Conservation (phyloP, 2,113 vertebrate species). For the Microtus pennsylvanicus region DNA sequence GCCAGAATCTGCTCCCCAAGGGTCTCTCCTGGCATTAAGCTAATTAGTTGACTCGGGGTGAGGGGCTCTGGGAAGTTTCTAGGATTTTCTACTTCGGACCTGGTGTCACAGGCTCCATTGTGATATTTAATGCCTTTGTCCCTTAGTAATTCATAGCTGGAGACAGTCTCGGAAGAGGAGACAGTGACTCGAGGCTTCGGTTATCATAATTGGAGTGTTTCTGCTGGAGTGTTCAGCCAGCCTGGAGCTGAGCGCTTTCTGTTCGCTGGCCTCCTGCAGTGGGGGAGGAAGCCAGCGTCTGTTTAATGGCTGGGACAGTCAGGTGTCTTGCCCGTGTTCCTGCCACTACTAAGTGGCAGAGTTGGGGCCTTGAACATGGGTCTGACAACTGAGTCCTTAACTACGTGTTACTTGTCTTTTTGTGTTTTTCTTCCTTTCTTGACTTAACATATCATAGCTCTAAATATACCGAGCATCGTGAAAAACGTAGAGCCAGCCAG, state of each 20-base stretch:
- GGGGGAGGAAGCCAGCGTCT: background rate
- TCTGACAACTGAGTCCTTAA: background rate
- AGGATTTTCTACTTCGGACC: background rate
- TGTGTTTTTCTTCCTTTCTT: background rate
- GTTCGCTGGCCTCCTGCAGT: background rate
- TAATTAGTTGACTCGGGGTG: background rate
- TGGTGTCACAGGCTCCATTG: background rate
- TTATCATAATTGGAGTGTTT: background rate
- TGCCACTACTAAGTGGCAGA: background rate
- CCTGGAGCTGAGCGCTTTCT: background rate
- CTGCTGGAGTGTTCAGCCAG: background rate
- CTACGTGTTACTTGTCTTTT: background rate
- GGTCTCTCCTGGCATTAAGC: background rate
- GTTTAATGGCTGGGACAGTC: fast-evolving
- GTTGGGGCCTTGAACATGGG: background rate
- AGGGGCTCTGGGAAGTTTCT: background rate
- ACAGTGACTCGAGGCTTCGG: background rate
- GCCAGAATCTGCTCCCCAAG: background rate
- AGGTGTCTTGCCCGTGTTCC: background rate
- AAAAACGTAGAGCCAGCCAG: background rate
- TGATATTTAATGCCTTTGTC: conserved; percentile 8
- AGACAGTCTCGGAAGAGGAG: background rate
- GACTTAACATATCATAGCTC: background rate
- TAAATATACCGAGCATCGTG: background rate
- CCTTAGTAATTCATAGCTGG: background rate